A percentile compares a stretch with the other conserved stretches of the same genome.
Evolutionary conservation across 2,797 vertebrate species (phyloP).

Genomic region (Eulemur rubriventer): DNA sequence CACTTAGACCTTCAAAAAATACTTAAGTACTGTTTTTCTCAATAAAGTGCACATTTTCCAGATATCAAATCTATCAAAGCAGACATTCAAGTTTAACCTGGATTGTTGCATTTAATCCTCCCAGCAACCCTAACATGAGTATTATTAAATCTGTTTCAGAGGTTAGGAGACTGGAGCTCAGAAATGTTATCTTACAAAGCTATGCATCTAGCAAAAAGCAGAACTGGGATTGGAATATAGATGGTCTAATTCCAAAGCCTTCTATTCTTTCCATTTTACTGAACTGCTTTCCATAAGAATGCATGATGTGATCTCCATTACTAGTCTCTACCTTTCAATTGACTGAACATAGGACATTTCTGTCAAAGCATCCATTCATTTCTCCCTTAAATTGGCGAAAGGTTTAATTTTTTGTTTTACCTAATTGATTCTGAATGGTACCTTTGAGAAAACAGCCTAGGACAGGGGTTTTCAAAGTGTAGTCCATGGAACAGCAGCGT

Average conservation of each 20-base stretch:
- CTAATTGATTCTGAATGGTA: background rate
- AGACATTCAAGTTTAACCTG: background rate
- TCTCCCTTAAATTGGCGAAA: background rate
- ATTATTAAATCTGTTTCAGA: conserved; percentile 45
- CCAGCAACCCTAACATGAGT: background rate
- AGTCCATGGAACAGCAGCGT: background rate
- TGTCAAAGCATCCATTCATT: background rate
- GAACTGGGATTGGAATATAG: background rate
- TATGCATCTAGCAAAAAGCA: background rate
- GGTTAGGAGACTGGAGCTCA: background rate
- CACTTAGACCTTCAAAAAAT: background rate
- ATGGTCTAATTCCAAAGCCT: background rate
- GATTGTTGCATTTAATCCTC: background rate
- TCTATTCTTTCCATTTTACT: conserved; percentile 8
- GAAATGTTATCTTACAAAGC: background rate
- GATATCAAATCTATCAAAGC: conserved; percentile 7
- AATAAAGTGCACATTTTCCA: conserved; percentile 24
- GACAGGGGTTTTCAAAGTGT: background rate
- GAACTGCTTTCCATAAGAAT: background rate
- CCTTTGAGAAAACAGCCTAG: background rate
- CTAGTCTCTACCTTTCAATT: background rate
- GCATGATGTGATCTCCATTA: background rate
- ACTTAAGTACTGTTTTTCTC: background rate
- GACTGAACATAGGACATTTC: background rate
- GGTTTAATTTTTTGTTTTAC: background rate